Conservation (phyloP, 2,888 invertebrate genomes). For the Reticulitermes lucifugus region DNA sequence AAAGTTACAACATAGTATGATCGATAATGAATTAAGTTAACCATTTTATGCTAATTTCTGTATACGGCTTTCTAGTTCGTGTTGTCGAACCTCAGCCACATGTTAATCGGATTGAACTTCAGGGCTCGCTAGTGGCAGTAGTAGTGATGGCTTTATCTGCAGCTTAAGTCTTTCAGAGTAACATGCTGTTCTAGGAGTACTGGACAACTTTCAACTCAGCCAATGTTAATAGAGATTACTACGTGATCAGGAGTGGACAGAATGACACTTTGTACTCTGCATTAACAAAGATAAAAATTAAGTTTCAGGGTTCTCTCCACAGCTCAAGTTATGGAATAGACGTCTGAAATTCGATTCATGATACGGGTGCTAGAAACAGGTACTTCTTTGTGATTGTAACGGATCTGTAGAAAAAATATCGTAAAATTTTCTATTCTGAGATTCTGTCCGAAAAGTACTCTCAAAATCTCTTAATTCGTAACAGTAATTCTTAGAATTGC, state of each 20-base stretch:
- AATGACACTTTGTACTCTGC: neutral
- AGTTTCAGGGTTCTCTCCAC: too few relatives aligned
- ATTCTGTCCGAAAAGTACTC: too few relatives aligned
- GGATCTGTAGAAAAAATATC: too few relatives aligned
- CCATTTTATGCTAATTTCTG: constrained; percentile 8
- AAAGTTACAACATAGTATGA: neutral
- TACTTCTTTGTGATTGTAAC: too few relatives aligned
- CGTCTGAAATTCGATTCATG: too few relatives aligned
- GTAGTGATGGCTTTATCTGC: neutral
- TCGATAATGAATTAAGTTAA: constrained; percentile 13
- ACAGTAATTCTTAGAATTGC: too few relatives aligned
- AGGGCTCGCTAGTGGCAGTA: neutral
- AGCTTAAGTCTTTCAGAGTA: neutral
- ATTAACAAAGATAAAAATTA: neutral
- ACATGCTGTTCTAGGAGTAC: neutral
- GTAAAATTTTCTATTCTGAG: too few relatives aligned
- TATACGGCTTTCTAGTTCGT: neutral
- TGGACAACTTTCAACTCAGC: constrained; percentile 7
- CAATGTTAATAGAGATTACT: constrained; percentile 6
- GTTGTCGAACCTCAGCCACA: neutral
- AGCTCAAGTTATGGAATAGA: too few relatives aligned
- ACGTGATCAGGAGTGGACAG: neutral
- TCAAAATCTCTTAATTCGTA: too few relatives aligned
- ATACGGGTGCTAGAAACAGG: too few relatives aligned
- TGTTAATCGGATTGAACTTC: constrained; percentile 8